phyloP scores from a whole-genome alignment of 1,140 invertebrate species.

The Heliconius congener region DNA sequence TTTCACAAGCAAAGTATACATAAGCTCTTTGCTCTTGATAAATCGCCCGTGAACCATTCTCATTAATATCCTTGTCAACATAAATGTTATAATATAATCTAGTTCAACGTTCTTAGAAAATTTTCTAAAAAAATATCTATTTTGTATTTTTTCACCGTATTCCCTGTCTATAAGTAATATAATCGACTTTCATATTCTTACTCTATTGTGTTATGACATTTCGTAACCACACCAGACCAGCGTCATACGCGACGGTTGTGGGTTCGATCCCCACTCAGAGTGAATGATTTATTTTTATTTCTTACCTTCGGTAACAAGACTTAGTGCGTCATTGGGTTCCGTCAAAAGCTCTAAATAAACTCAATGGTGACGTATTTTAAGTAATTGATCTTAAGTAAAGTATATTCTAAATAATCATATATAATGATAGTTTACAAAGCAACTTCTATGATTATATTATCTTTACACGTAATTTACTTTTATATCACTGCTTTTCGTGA shows the following conservation, averaged over 20 bases:
- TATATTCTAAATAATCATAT: too few relatives aligned
- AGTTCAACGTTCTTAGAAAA: slow-evolving; percentile 28
- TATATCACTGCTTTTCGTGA: not conserved
- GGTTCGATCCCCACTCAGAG: too few relatives aligned
- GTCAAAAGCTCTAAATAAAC: not conserved
- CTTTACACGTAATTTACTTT: too few relatives aligned
- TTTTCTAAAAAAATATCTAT: not conserved
- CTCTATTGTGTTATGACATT: too few relatives aligned
- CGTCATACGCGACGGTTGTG: too few relatives aligned
- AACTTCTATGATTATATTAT: not conserved
- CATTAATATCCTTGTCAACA: slow-evolving; percentile 7
- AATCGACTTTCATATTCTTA: not conserved
- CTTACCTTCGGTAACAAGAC: too few relatives aligned
- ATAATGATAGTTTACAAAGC: not conserved
- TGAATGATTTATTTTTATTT: too few relatives aligned
- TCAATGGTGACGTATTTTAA: too few relatives aligned
- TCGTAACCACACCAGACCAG: too few relatives aligned
- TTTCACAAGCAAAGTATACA: not conserved
- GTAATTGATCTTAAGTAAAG: too few relatives aligned
- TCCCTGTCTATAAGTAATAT: not conserved
- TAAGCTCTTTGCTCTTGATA: not conserved
- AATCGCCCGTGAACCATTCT: slow-evolving; percentile 3
- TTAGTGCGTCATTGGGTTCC: too few relatives aligned
- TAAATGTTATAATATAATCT: slow-evolving; percentile 13
- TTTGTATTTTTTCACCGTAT: not conserved